Evolutionary conservation across 1,140 invertebrate genomes (phyloP).

Genomic region (Neodiprion virginianus): DNA sequence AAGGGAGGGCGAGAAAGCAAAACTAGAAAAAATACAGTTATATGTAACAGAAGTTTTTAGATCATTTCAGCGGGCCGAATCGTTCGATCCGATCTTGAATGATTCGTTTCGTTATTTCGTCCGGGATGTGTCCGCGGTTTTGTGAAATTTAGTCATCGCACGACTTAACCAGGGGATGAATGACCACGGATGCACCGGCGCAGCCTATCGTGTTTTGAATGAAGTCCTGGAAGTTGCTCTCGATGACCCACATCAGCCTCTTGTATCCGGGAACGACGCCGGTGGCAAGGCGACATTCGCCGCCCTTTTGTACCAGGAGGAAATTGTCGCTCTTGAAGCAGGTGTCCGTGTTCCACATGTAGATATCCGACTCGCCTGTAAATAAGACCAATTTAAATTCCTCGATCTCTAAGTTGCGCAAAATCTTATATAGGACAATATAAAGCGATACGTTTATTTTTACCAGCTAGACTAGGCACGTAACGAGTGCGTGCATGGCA

Average conservation of each 20-base stretch:
- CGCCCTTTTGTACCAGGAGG: slow-evolving; percentile 64
- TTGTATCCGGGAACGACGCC: slow-evolving; percentile 66
- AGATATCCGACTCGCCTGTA: slow-evolving; percentile 66
- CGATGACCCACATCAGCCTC: slow-evolving; percentile 67
- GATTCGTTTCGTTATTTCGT: too few species aligned
- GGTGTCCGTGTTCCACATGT: slow-evolving; percentile 68
- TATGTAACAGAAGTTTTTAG: too few species aligned
- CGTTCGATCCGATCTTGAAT: too few species aligned
- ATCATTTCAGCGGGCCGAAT: too few species aligned
- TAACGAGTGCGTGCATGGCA: not conserved
- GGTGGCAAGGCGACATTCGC: slow-evolving; percentile 67
- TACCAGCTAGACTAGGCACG: not conserved
- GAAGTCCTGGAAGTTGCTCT: slow-evolving; percentile 72
- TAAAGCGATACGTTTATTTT: too few species aligned
- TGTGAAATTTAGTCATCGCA: slow-evolving; percentile 32
- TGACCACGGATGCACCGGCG: slow-evolving; percentile 60
- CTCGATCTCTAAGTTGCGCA: too few species aligned
- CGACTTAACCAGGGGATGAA: slow-evolving; percentile 62
- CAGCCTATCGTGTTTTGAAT: slow-evolving; percentile 66
- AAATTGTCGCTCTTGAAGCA: slow-evolving; percentile 64
- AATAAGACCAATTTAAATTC: slow-evolving; percentile 6
- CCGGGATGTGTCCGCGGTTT: too few species aligned
- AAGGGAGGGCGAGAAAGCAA: too few species aligned
- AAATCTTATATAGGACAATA: too few species aligned
- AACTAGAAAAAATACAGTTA: too few species aligned